Conservation (phyloP, 2,113 vertebrate genomes). For the Tyrannus savana region DNA sequence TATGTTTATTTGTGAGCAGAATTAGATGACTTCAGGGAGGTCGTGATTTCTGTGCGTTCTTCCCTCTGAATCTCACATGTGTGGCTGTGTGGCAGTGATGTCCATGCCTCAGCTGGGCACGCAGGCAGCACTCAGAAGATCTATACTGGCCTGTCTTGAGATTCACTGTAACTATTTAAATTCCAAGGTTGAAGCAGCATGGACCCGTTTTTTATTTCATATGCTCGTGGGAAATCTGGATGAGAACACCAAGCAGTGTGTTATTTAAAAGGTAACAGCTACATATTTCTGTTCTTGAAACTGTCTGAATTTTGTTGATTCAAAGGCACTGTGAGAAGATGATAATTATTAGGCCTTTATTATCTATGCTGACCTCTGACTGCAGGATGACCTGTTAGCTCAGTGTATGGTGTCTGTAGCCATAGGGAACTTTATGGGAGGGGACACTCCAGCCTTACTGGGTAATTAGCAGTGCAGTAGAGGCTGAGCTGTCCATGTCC, state of each 20-base stretch:
- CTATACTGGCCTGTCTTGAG: accelerated
- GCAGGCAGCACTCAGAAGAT: background rate
- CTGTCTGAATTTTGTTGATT: background rate
- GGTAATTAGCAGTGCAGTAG: background rate
- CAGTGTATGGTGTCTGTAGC: background rate
- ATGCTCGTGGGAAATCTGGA: background rate
- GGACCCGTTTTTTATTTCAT: background rate
- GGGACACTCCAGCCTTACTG: background rate
- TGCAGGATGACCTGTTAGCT: background rate
- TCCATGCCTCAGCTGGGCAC: background rate
- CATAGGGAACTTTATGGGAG: background rate
- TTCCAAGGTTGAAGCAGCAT: background rate
- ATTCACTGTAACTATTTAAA: background rate
- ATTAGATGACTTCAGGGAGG: background rate
- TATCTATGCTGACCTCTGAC: background rate
- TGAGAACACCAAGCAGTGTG: background rate
- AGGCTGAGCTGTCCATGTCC: accelerated
- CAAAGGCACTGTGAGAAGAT: background rate
- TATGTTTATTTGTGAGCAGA: background rate
- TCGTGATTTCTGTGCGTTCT: background rate
- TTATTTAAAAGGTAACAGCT: background rate
- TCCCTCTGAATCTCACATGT: background rate
- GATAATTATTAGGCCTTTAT: background rate
- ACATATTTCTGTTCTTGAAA: background rate
- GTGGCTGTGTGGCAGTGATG: background rate